phyloP scores from a whole-genome alignment of 2,888 invertebrate species.

The Gymnosoma rotundatum region DNA sequence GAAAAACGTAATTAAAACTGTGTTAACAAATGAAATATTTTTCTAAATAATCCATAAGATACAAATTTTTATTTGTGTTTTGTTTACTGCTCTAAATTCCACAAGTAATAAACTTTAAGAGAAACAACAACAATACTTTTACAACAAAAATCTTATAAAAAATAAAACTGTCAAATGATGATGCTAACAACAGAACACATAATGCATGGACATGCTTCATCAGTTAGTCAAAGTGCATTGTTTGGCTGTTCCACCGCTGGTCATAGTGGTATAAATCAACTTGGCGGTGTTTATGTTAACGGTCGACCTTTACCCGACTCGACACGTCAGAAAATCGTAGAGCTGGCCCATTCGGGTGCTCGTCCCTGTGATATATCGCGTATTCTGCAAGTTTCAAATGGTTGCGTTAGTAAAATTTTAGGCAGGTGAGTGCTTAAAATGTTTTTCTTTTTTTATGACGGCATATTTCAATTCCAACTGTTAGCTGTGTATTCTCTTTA shows the following conservation, averaged over 20 bases:
- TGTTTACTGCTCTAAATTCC: too few species aligned
- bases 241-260: conserved; percentile 93
- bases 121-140: background rate
- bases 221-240: conserved; percentile 88
- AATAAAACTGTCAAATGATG: conserved; percentile 73
- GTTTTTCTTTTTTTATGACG: background rate
- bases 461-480: conserved; percentile 32
- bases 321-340: conserved; percentile 99
- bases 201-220: conserved; percentile 84
- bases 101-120: background rate
- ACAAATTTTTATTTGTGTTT: too few species aligned
- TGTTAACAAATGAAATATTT: too few species aligned
- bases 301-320: conserved; percentile 98
- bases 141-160: background rate
- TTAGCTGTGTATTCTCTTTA: conserved; percentile 12
- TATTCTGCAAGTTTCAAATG: conserved; percentile 99
- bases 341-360: conserved; percentile 98
- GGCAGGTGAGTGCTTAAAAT: conserved; percentile 88
- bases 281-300: conserved; percentile 99
- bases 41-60: too few species aligned
- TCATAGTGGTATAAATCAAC: conserved; percentile 99
- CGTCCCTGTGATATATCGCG: conserved; percentile 99
- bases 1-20: too few species aligned
- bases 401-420: conserved; percentile 99
- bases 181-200: conserved; percentile 86